A percentile compares a stretch with the other conserved stretches of the same genome.
These are phyloP conservation scores for Nymphalis c-album DNA, from an alignment of 2,888 invertebrate genomes.

Conservation along the genomic window DNA sequence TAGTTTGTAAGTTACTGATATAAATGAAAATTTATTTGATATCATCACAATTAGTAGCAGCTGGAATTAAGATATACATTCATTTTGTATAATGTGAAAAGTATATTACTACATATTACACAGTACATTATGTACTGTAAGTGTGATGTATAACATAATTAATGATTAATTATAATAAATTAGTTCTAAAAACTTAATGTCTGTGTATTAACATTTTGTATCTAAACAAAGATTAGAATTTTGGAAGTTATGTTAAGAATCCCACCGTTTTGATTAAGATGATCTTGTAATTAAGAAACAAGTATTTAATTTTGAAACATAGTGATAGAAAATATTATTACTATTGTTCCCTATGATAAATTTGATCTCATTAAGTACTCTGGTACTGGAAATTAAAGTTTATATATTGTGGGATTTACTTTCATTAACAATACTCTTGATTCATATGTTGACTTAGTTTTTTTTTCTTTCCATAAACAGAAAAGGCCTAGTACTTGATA, in stretches of 20 bases:
- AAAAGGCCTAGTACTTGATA: background rate
- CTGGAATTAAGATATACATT: slow-evolving; percentile 17
- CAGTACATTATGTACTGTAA: background rate
- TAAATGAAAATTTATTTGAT: slow-evolving; percentile 9
- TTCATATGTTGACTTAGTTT: background rate
- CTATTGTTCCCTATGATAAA: slow-evolving; percentile 18
- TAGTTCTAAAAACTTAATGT: background rate
- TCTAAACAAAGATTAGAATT: slow-evolving; percentile 6
- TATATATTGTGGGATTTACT: slow-evolving; percentile 17
- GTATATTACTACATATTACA: no score
- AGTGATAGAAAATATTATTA: slow-evolving; percentile 18
- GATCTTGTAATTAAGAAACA: slow-evolving; percentile 22
- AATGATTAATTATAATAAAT: background rate
- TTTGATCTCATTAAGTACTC: slow-evolving; percentile 31
- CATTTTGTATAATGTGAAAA: slow-evolving; percentile 12
- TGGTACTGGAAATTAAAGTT: slow-evolving; percentile 16
- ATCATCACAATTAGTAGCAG: slow-evolving; percentile 36
- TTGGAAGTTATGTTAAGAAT: slow-evolving; percentile 14
- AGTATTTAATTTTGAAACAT: slow-evolving; percentile 24
- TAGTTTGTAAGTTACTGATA: slow-evolving; percentile 27
- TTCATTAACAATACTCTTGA: background rate
- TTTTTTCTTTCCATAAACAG: background rate
- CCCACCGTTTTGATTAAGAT: slow-evolving; percentile 36
- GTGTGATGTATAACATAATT: slow-evolving; percentile 4
- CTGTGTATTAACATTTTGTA: slow-evolving; percentile 6